phyloP scores from a whole-genome alignment of 2,113 vertebrate genomes.

The Columba livia region DNA sequence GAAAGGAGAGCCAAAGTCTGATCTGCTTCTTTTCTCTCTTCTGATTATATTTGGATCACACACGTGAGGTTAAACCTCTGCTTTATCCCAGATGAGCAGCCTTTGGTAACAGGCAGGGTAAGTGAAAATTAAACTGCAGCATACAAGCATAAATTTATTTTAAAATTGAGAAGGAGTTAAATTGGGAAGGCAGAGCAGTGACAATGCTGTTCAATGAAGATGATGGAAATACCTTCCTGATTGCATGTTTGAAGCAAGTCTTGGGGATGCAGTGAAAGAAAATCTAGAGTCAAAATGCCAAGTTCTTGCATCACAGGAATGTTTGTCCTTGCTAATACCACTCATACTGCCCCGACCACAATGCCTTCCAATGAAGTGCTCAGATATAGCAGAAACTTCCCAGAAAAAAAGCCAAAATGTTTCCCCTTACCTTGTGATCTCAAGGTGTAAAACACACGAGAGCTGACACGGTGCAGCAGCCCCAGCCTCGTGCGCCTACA shows the following conservation, averaged over 20 bases:
- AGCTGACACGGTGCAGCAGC: fast-evolving
- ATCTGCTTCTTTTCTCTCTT: neutral
- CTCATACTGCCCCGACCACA: neutral
- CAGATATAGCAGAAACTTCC: neutral
- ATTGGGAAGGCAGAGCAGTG: neutral
- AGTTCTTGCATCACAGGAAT: neutral
- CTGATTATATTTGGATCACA: neutral
- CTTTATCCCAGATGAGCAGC: neutral
- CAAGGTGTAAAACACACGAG: fast-evolving
- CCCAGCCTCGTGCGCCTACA: neutral
- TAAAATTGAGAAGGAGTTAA: neutral
- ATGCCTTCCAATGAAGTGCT: neutral
- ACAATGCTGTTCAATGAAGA: neutral
- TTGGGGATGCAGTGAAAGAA: neutral
- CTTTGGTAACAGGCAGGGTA: neutral
- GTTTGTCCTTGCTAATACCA: neutral
- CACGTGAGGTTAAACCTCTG: neutral
- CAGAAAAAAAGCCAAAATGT: neutral
- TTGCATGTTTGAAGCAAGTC: neutral
- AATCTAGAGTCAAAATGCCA: neutral
- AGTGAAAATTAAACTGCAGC: neutral
- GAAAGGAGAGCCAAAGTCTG: neutral
- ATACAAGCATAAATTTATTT: neutral
- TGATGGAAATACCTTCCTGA: neutral
- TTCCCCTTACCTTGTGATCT: fast-evolving